These are phyloP conservation scores for Dendrophyllia cribrosa DNA, from an alignment of 64 coral and sea anemone genomes.

Conservation along the genomic window DNA sequence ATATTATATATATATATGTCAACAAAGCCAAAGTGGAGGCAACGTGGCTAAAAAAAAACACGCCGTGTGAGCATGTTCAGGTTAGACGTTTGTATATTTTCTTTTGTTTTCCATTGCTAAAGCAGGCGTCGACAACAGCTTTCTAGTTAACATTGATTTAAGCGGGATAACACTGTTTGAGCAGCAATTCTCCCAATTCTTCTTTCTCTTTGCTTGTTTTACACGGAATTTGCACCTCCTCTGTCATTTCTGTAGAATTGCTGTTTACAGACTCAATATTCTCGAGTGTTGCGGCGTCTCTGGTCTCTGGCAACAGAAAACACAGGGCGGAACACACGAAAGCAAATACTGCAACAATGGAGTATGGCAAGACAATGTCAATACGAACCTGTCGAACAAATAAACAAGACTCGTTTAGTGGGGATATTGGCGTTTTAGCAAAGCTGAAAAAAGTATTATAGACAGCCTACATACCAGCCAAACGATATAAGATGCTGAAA, in stretches of 20 bases:
- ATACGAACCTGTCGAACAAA: slow-evolving; percentile 65
- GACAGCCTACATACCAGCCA: slow-evolving; percentile 54
- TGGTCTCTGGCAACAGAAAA: slow-evolving; percentile 77
- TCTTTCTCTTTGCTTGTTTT: slow-evolving; percentile 9
- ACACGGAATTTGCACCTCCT: background rate
- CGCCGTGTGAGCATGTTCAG: no score
- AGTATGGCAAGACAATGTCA: slow-evolving; percentile 73
- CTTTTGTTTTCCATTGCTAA: no score
- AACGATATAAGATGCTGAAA: slow-evolving; percentile 58
- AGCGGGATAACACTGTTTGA: background rate
- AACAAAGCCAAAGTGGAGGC: no score
- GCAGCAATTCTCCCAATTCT: slow-evolving; percentile 5
- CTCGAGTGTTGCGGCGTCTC: slow-evolving; percentile 54
- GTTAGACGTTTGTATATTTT: no score
- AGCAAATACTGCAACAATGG: slow-evolving; percentile 52
- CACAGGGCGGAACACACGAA: slow-evolving; percentile 48
- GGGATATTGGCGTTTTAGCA: no score
- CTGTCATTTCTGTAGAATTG: background rate
- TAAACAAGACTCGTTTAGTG: background rate
- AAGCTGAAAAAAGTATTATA: background rate
- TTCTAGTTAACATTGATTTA: background rate
- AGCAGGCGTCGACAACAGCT: no score
- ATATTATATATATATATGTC: no score
- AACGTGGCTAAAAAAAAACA: no score
- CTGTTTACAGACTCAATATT: slow-evolving; percentile 39